Evolutionary conservation across 2,113 vertebrate genomes (phyloP).

Genomic region (Prinia subflava): DNA sequence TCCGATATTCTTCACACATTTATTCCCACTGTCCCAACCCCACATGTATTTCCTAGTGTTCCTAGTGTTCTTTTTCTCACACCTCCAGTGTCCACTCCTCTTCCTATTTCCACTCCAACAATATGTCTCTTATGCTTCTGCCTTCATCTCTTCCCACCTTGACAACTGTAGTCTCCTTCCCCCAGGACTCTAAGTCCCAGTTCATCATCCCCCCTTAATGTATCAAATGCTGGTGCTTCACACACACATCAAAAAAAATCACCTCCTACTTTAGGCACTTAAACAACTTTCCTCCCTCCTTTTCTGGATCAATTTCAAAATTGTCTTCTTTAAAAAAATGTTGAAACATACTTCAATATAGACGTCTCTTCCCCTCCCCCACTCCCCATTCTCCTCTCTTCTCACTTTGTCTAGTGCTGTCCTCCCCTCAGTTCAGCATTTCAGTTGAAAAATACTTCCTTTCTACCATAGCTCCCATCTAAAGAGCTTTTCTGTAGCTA

Average conservation of each 20-base stretch:
- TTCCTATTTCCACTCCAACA: background rate
- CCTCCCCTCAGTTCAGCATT: background rate
- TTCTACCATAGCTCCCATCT: background rate
- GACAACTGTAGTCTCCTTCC: background rate
- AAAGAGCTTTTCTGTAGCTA: background rate
- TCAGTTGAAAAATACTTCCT: conserved; percentile 5
- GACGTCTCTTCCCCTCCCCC: background rate
- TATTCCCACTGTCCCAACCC: background rate
- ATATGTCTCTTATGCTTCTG: background rate
- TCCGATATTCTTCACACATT: background rate
- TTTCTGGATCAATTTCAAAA: background rate
- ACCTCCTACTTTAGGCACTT: background rate
- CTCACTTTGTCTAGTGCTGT: background rate
- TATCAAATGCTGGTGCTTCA: background rate
- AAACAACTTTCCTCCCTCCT: background rate
- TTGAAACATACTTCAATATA: background rate
- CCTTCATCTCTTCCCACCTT: background rate
- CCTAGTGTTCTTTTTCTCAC: background rate
- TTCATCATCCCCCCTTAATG: background rate
- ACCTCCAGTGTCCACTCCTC: background rate
- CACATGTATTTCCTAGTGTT: background rate
- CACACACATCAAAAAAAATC: background rate
- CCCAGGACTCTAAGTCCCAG: background rate
- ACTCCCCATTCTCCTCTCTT: background rate
- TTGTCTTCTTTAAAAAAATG: background rate